A percentile compares a stretch with the other conserved stretches of the same genome.
These are phyloP conservation scores for Hydrocynus forskahlii DNA, from an alignment of 2,797 vertebrate species.

Conservation along the genomic window DNA sequence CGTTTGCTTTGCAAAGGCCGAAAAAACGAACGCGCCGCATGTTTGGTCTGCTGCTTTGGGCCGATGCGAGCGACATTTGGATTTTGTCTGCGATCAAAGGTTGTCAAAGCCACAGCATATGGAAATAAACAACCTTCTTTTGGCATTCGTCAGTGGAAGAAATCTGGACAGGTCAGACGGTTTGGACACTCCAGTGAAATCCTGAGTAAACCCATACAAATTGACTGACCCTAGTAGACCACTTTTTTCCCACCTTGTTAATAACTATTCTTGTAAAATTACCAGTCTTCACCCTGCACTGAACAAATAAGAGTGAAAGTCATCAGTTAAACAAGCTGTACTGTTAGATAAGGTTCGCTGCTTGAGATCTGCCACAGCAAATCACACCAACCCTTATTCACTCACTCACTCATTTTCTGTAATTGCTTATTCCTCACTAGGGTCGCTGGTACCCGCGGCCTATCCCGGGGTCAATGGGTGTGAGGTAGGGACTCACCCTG, in stretches of 20 bases:
- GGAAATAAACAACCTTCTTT: conserved; percentile 42
- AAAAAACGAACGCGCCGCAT: conserved; percentile 36
- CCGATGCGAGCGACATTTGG: conserved; percentile 24
- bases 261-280: too few species aligned
- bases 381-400: too few species aligned
- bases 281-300: too few species aligned
- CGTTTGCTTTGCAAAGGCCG: conserved; percentile 39
- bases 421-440: too few species aligned
- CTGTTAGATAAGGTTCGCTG: too few species aligned
- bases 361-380: too few species aligned
- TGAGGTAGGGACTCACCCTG: too few species aligned
- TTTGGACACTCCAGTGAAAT: neutral
- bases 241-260: neutral
- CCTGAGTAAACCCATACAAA: neutral
- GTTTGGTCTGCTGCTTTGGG: conserved; percentile 47
- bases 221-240: neutral
- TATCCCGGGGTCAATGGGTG: too few species aligned
- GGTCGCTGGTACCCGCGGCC: too few species aligned
- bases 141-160: conserved; percentile 34
- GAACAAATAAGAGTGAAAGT: too few species aligned
- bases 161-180: conserved; percentile 28
- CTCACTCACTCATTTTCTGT: too few species aligned
- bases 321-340: too few species aligned
- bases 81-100: conserved; percentile 45
- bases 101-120: conserved; percentile 16